Evolutionary conservation across 1,140 invertebrate species (phyloP), one percentile per base, ranked within the genome.

Genomic region (Sitophilus oryzae): DNA sequence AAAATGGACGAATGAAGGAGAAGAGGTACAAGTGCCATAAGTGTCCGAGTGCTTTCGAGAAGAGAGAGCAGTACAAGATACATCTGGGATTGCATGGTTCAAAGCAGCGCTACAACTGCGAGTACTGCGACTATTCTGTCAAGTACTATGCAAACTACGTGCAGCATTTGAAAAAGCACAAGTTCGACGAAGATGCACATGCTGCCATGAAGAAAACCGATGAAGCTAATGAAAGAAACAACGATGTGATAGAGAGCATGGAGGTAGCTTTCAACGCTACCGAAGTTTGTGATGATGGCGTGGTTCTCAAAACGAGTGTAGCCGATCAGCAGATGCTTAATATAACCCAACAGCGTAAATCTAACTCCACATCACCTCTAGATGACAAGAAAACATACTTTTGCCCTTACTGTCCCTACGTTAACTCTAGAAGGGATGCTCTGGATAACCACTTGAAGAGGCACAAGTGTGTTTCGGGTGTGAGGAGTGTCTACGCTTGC

Each of bases 11-110:
- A 16, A 70, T 84, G 47, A 86, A 85, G 68, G 83, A 86, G 64
- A 89, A 89, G 65, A 77, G 85, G 0, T 89, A 88, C 67, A 88
- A 89, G 69, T 90, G 88, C 60, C 80, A 83, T 56, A 91, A 90
- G 73, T 93, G 91, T 70, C 90, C 91, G 0, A 91, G 89, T 15
- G 86, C 87, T 0, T 93, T 92, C 72, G 87, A 90, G 63, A 92
- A 93, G 71, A 75, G 84, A 25, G 84, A 88, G 61, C 88, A 92
- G 67, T 93, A 89, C 67, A 84, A 87, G 65, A 80, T 89, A 11
- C 91, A 93, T 71, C 71, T 90, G 56, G 83, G 83, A 4, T 71
- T 93, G 2, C 91, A 94, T 68, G 89, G 89, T 5, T 86, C 88
- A 0, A 84, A 86, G 58, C 87, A 91, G 69, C 79, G 84, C 54